Percentiles rank a stretch among this genome's conserved stretches.
Evolutionary conservation across 1,140 invertebrate species (phyloP).

Genomic region (Drosophila chauvacae): DNA sequence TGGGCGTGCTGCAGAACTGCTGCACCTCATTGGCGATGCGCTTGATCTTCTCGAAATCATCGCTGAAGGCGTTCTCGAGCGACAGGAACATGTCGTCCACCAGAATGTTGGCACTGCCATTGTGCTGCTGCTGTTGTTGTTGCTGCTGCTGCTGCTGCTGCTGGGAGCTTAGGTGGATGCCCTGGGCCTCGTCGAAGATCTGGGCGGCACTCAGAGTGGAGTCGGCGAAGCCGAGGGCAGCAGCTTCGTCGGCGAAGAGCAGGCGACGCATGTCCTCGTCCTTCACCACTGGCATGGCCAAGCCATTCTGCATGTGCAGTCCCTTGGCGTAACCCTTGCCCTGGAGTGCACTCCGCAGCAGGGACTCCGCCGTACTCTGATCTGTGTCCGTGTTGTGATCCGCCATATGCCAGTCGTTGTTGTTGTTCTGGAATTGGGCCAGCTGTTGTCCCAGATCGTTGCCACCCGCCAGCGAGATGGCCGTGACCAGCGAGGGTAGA

Average conservation of each 20-base stretch:
- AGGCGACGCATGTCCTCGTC: constrained; percentile 85
- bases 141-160: constrained; percentile 70
- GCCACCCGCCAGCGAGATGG: constrained; percentile 85
- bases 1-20: constrained; percentile 86
- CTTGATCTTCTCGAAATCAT: constrained; percentile 90
- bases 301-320: constrained; percentile 86
- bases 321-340: constrained; percentile 87
- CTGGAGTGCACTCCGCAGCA: constrained; percentile 92
- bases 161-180: constrained; percentile 35
- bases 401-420: constrained; percentile 92
- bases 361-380: constrained; percentile 88
- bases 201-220: constrained; percentile 73
- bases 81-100: constrained; percentile 91
- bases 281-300: constrained; percentile 84
- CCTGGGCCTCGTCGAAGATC: constrained; percentile 82
- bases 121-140: constrained; percentile 41
- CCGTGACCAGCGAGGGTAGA: constrained; percentile 80
- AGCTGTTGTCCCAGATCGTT: constrained; percentile 74
- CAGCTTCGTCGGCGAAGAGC: constrained; percentile 83
- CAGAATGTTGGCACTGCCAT: constrained; percentile 79
- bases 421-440: constrained; percentile 89
- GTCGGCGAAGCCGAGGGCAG: constrained; percentile 78
- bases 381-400: constrained; percentile 89
- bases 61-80: constrained; percentile 88
- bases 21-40: constrained; percentile 90